A percentile compares a stretch with the other conserved stretches of the same genome.
Evolutionary conservation across 2,113 vertebrate genomes (phyloP).

Genomic region (Cromileptes altivelis): DNA sequence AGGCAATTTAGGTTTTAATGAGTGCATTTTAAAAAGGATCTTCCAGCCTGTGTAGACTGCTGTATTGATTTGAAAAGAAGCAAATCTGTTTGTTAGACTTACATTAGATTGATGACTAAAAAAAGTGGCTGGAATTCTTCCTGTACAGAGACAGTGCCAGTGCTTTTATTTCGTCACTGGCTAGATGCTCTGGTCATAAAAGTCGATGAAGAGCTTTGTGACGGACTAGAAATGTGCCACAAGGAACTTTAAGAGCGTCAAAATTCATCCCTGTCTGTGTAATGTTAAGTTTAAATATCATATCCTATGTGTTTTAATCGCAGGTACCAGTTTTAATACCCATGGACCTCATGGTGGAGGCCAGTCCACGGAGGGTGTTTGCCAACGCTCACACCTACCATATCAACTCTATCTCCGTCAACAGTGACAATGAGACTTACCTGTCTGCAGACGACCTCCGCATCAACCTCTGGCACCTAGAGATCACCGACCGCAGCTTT

Average conservation of each 20-base stretch:
- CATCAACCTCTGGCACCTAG: constrained; percentile 87
- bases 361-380: constrained; percentile 85
- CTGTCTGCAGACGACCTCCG: constrained; percentile 87
- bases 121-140: background rate
- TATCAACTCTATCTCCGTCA: constrained; percentile 88
- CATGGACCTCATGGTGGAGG: constrained; percentile 89
- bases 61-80: background rate
- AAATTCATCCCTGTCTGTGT: background rate
- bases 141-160: too few relatives aligned
- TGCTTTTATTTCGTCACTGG: too few relatives aligned
- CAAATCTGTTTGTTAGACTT: background rate
- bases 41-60: background rate
- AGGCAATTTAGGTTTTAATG: background rate
- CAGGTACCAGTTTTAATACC: constrained; percentile 87
- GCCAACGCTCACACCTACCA: constrained; percentile 88
- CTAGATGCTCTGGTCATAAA: background rate
- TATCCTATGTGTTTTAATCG: background rate
- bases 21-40: background rate
- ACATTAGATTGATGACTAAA: background rate
- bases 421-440: constrained; percentile 87
- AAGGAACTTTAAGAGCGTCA: background rate
- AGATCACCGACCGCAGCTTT: constrained; percentile 88
- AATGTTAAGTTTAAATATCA: background rate
- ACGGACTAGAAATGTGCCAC: background rate
- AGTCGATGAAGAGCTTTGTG: background rate